Percentiles rank a stretch among this genome's conserved stretches.
Conservation (phyloP, 2,797 vertebrate species). For the Epinephelus malabaricus region DNA sequence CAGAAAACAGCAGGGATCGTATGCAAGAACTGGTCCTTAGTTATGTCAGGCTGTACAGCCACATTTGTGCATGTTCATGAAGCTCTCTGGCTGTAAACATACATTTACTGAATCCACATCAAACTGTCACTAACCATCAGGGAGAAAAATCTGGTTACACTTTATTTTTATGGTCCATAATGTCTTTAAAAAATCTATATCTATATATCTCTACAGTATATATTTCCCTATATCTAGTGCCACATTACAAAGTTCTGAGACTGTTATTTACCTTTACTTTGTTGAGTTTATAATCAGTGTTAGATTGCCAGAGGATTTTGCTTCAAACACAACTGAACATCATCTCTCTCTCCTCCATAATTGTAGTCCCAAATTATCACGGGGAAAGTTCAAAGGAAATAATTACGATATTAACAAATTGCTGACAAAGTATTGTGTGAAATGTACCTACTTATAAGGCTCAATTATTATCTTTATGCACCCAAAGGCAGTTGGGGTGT, state of each 20-base stretch:
- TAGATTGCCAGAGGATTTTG: neutral
- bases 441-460: too few species aligned
- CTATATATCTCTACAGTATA: neutral
- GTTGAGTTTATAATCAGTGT: neutral
- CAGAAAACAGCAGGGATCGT: neutral
- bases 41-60: conserved; percentile 8
- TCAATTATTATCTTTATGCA: neutral
- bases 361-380: neutral
- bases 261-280: neutral
- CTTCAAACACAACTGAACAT: neutral
- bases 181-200: neutral
- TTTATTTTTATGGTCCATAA: neutral
- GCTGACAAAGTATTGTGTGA: too few species aligned
- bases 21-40: neutral
- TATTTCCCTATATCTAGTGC: neutral
- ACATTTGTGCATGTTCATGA: neutral
- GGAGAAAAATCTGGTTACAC: neutral
- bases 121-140: neutral
- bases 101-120: neutral
- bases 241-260: neutral
- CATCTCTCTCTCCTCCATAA: too few species aligned
- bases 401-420: neutral
- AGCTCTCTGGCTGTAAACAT: neutral
- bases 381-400: neutral
- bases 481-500: neutral